phyloP scores from a whole-genome alignment of 1,140 invertebrate genomes.

The Sitophilus oryzae region DNA sequence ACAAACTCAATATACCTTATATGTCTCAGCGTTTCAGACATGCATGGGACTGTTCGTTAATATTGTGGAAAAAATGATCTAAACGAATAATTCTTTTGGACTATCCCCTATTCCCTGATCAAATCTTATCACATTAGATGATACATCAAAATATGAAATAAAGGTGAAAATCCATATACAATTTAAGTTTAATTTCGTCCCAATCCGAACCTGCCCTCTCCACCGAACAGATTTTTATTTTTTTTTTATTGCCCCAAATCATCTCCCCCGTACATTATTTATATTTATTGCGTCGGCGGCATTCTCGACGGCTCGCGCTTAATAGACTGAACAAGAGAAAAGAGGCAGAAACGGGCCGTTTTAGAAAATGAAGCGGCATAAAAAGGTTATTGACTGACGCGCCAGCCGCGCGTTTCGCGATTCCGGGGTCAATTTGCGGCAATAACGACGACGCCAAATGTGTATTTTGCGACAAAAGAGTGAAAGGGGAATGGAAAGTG shows the following conservation, averaged over 20 bases:
- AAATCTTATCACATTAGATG: no score
- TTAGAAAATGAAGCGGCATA: neutral
- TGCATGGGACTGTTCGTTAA: no score
- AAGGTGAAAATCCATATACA: no score
- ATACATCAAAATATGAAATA: no score
- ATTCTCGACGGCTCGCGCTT: neutral
- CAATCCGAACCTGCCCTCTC: no score
- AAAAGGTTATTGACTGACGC: neutral
- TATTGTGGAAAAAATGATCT: no score
- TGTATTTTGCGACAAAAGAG: neutral
- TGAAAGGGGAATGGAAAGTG: no score
- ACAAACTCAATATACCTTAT: no score
- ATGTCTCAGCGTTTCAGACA: no score
- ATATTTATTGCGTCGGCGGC: neutral
- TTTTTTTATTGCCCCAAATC: neutral
- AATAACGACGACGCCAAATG: neutral
- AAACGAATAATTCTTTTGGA: no score
- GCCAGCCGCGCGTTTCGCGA: neutral
- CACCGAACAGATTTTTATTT: neutral
- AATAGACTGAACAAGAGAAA: neutral
- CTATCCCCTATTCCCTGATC: no score
- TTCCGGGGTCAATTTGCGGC: neutral
- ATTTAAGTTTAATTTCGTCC: no score
- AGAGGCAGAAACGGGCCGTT: neutral
- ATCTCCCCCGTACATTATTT: neutral